Evolutionary conservation across 2,888 invertebrate species (phyloP).

Genomic region (Drosophila atroscutellata): DNA sequence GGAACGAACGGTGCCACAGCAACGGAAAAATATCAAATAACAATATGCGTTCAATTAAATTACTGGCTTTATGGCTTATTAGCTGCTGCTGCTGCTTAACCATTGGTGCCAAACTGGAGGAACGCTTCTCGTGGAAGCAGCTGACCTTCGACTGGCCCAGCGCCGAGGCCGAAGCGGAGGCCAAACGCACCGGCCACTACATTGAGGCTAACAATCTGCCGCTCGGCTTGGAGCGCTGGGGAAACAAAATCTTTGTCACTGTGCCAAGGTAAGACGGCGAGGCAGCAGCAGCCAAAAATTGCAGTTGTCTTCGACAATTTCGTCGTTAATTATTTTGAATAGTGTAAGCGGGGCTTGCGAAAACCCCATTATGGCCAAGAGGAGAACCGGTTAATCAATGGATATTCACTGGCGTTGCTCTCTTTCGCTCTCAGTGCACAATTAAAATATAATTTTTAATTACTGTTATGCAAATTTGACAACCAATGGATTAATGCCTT

Average conservation of each 20-base stretch:
- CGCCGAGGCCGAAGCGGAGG: slow-evolving; percentile 87
- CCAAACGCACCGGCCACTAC: slow-evolving; percentile 87
- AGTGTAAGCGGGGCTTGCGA: slow-evolving; percentile 64
- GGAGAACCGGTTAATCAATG: slow-evolving; percentile 65
- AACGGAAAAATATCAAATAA: no score
- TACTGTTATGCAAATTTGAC: slow-evolving; percentile 61
- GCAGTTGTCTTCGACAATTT: slow-evolving; percentile 13
- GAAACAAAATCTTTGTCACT: slow-evolving; percentile 89
- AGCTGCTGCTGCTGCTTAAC: slow-evolving; percentile 38
- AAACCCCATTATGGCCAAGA: slow-evolving; percentile 44
- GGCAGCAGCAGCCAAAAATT: slow-evolving; percentile 15
- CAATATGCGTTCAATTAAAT: slow-evolving; percentile 46
- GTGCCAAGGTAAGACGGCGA: slow-evolving; percentile 87
- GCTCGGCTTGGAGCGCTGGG: slow-evolving; percentile 90
- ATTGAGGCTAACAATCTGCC: slow-evolving; percentile 89
- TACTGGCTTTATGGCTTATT: slow-evolving; percentile 61
- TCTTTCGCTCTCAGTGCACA: slow-evolving; percentile 28
- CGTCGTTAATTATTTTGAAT: slow-evolving; percentile 7
- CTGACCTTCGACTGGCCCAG: slow-evolving; percentile 89
- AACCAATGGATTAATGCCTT: slow-evolving; percentile 38
- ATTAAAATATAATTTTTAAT: slow-evolving; percentile 57
- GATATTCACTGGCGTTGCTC: slow-evolving; percentile 22
- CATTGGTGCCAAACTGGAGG: slow-evolving; percentile 86
- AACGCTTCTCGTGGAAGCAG: slow-evolving; percentile 90
- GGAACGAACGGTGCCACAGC: slow-evolving; percentile 19